Conservation (phyloP, 1,140 invertebrate genomes). For the Holcopasites calliopsidis region DNA sequence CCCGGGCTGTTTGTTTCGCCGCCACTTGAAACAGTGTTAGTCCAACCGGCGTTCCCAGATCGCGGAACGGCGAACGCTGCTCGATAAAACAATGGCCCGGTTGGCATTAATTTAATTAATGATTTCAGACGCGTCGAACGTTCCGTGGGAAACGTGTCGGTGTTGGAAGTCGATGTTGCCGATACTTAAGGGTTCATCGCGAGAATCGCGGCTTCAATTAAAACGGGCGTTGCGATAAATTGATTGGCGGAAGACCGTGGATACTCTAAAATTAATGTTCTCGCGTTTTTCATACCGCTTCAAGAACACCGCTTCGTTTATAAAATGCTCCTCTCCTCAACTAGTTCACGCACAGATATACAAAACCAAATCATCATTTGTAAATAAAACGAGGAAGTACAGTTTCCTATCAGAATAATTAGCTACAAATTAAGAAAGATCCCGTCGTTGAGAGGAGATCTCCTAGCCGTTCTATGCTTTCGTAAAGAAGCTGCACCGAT, state of each 20-base stretch:
- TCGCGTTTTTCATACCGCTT: too few relatives aligned
- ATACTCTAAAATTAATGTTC: too few relatives aligned
- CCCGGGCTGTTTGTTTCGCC: constrained; percentile 10
- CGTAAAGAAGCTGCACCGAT: too few relatives aligned
- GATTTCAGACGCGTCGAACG: not conserved
- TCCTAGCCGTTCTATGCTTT: too few relatives aligned
- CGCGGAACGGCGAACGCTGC: not conserved
- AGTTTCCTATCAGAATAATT: too few relatives aligned
- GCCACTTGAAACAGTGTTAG: constrained; percentile 28
- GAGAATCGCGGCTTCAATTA: not conserved
- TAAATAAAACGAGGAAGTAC: too few relatives aligned
- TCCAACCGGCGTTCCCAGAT: constrained; percentile 22
- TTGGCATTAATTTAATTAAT: constrained; percentile 1
- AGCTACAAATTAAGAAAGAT: not conserved
- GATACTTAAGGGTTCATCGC: not conserved
- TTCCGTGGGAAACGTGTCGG: not conserved
- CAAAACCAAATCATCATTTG: too few relatives aligned
- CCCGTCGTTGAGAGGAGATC: too few relatives aligned
- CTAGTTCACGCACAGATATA: too few relatives aligned
- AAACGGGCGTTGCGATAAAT: not conserved
- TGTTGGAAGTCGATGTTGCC: too few relatives aligned
- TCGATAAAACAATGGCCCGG: not conserved
- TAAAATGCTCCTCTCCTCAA: too few relatives aligned
- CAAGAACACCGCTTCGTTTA: too few relatives aligned
- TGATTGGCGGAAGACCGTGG: not conserved